Conservation (phyloP, 1,140 invertebrate genomes). For the Drosophila santomea region DNA sequence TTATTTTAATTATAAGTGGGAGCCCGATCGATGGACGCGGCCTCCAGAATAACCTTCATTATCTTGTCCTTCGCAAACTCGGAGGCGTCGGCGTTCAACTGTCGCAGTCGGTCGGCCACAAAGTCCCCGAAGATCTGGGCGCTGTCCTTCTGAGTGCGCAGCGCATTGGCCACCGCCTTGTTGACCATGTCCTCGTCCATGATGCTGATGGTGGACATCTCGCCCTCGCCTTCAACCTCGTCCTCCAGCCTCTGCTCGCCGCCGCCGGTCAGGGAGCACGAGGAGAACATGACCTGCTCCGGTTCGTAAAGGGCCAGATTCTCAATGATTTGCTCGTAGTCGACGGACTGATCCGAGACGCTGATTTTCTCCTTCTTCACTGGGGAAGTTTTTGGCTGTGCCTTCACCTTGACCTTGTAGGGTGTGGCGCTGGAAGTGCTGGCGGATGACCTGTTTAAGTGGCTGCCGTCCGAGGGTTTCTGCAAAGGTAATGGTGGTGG, state of each 20-base stretch:
- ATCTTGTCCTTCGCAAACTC: constrained; percentile 69
- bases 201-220: constrained; percentile 5
- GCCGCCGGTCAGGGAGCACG: constrained; percentile 17
- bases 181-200: constrained; percentile 65
- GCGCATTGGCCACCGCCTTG: constrained; percentile 57
- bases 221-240: constrained; percentile 2
- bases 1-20: constrained; percentile 33
- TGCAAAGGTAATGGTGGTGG: not conserved
- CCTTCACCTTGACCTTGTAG: constrained; percentile 14
- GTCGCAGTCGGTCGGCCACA: constrained; percentile 66
- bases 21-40: constrained; percentile 48
- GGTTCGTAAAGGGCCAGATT: constrained; percentile 64
- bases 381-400: not conserved
- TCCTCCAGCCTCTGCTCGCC: constrained; percentile 21
- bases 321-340: constrained; percentile 68
- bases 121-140: constrained; percentile 69
- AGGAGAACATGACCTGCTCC: constrained; percentile 61
- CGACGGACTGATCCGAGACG: constrained; percentile 15
- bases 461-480: constrained; percentile 3
- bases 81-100: constrained; percentile 43
- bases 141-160: constrained; percentile 49
- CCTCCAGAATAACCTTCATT: constrained; percentile 61
- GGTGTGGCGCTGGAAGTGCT: constrained; percentile 1
- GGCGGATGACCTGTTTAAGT: not conserved
- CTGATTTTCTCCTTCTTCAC: constrained; percentile 20